Evolutionary conservation across 2,888 invertebrate species (phyloP), one percentile per base, ranked within the genome.

Genomic region (Leuctra nigra): DNA sequence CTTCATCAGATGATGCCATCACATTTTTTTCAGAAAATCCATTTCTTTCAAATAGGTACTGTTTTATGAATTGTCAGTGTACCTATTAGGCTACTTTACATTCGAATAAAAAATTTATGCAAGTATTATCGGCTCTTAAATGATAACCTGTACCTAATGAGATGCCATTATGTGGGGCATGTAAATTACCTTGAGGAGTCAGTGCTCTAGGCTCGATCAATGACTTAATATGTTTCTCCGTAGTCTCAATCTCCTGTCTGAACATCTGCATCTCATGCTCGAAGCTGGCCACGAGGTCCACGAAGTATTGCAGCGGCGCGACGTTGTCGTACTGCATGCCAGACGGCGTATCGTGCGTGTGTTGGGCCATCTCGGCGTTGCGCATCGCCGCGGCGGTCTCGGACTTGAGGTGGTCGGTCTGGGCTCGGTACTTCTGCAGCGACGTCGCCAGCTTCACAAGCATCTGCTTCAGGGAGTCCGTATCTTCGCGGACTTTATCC

Each of bases 251-350:
- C 70, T 87, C 85, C 54, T 82, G 77, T 60, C 85, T 79, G 61
- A 86, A 80, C 20, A 75, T 70, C 64, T 83, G 77, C 72, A 87
- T 78, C 66, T 86, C 83, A 38, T 75, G 75, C 70, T 89, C 88
- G 68, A 87, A 88, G 63, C 77, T 78, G 56, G 82, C 80, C 1
- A 83, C 81, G 48, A 88, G 70, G 61, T 80, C 79, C 59, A 82
- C 77, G 66, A 88, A 88, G 67, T 83, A 88, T 64, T 82, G 77
- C 53, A 84, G 73, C 0, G 88, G 87, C 1, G 83, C 82, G 24
- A 76, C 79, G 66, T 88, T 87, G 67, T 88, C 88, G 67, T 84
- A 85, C 68, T 88, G 88, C 41, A 88, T 71, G 1, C 86, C 86
- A 0, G 82, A 76, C 0, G 88, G 86, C 1, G 84, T 86, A 64